Evolutionary conservation across 1,140 invertebrate species (phyloP), one percentile per base, ranked within the genome.

Genomic region (Venturia canescens): DNA sequence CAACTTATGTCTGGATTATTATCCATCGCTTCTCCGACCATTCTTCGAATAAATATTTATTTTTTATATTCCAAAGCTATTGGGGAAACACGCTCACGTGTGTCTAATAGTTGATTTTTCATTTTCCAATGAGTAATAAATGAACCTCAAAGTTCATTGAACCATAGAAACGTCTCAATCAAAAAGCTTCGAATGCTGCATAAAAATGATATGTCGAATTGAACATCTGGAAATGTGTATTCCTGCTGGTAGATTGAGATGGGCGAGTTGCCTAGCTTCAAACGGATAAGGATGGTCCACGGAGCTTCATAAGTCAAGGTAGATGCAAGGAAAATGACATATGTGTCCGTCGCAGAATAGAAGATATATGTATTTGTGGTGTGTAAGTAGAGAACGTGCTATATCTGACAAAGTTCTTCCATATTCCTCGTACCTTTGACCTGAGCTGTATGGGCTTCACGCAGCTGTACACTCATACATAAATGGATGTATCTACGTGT

Each of bases 381-480:
- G 31, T 31, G 29, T 69, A 87, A 86, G 85, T 87, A 82, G 86
- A 88, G 86, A 84, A 83, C 81, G 60, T 67, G 84, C 83, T 86
- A 87, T 86, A 86, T 88, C 87, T 85, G 85, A 81, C 85, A 85
- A 88, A 88, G 83, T 84, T 88, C 81, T 81, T 83, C 16, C 84
- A 70, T 84, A 81, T 83, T 83, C 84, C 79, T 84, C 83, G 84
- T 81, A 85, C 86, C 88, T 89, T 86, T 87, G 86, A 88, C 84
- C 82, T 82, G 83, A 84, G 82, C 84, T 79, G 77, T 70, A 79
- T 78, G 82, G 80, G 16, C 66, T 74, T 29, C 71, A 26, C 38
- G 48, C 48, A 53, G 9, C 23, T 74, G 48, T 26, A 29, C 48
- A 15, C 21, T 44, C 16, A 18, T 74, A 27, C 48, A 50, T 74